Conservation (phyloP, 1,140 invertebrate genomes). For the Bombus waltoni region DNA sequence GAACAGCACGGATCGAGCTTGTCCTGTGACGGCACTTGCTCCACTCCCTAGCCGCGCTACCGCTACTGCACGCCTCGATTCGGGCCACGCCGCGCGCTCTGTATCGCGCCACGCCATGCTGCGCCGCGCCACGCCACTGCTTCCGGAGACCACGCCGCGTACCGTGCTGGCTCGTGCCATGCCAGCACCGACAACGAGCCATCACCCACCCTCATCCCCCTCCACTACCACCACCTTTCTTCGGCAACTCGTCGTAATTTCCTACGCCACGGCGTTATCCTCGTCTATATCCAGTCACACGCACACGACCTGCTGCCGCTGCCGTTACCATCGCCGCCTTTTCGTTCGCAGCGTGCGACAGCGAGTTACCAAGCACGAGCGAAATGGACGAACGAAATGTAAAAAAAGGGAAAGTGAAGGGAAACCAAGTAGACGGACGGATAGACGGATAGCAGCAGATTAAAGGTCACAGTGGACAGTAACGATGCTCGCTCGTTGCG, state of each 20-base stretch:
- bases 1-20: conserved; percentile 74
- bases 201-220: background rate
- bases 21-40: conserved; percentile 49
- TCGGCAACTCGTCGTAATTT: conserved; percentile 55
- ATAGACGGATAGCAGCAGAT: conserved; percentile 4
- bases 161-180: conserved; percentile 30
- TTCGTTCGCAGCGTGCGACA: conserved; percentile 50
- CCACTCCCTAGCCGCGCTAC: conserved; percentile 35
- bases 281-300: conserved; percentile 57
- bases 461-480: conserved; percentile 8
- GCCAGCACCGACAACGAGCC: conserved; percentile 48
- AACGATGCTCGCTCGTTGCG: conserved; percentile 1
- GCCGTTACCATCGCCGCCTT: conserved; percentile 55
- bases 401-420: conserved; percentile 21
- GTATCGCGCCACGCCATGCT: conserved; percentile 62
- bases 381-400: conserved; percentile 18
- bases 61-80: conserved; percentile 14
- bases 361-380: background rate
- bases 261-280: conserved; percentile 57
- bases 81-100: conserved; percentile 23
- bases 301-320: conserved; percentile 46
- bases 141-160: background rate
- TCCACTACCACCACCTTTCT: conserved; percentile 17
- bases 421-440: background rate
- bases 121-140: conserved; percentile 65